A percentile compares a stretch with the other conserved stretches of the same genome.
Evolutionary conservation across 2,888 invertebrate species (phyloP).

Genomic region (Zygaena filipendulae): DNA sequence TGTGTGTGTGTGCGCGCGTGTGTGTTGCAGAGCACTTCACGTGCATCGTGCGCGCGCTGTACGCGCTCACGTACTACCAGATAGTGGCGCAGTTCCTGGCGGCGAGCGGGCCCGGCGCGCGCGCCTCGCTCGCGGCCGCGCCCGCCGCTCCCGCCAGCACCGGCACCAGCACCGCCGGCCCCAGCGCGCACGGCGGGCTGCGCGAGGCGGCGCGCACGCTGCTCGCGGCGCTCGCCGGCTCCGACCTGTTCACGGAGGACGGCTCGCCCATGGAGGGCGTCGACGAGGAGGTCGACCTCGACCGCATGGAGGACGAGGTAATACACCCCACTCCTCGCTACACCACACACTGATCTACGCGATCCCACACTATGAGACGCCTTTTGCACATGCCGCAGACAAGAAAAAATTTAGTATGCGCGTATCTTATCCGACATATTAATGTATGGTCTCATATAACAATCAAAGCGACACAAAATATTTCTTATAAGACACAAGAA

Average conservation of each 20-base stretch:
- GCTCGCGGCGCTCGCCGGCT: conserved; percentile 39
- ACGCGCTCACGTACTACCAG: conserved; percentile 91
- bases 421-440: no score
- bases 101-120: conserved; percentile 73
- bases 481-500: no score
- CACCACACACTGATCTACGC: no score
- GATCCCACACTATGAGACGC: no score
- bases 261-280: conserved; percentile 30
- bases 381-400: no score
- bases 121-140: conserved; percentile 41
- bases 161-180: conserved; percentile 9
- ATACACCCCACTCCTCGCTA: no score
- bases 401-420: no score
- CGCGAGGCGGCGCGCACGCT: conserved; percentile 21
- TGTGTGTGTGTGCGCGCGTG: no score
- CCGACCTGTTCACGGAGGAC: conserved; percentile 73
- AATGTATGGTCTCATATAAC: no score
- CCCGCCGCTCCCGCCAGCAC: conserved; percentile 6
- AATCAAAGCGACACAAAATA: no score
- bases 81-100: conserved; percentile 80
- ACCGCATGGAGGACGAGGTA: conserved; percentile 46
- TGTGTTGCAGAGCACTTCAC: conserved; percentile 83
- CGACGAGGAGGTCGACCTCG: conserved; percentile 25
- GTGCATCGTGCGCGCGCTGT: conserved; percentile 86
- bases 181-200: conserved; percentile 18